Conservation (phyloP, 92 coral and sea anemone species). For the Parazoanthus darwini region DNA sequence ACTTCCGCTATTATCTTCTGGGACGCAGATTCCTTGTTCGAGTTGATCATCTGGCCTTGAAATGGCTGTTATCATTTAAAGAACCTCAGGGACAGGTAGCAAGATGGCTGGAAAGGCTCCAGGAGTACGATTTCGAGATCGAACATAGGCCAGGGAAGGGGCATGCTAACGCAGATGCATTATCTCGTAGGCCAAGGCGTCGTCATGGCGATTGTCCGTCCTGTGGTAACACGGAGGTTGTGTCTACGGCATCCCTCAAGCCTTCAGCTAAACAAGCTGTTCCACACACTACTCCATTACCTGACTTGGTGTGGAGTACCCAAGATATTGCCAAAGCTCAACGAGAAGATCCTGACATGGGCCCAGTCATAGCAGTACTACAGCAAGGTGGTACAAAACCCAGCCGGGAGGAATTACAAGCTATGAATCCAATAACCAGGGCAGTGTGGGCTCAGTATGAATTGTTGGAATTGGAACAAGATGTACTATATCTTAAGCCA, state of each 20-base stretch:
- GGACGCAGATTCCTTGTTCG: slow-evolving; percentile 32
- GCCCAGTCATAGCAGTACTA: slow-evolving; percentile 12
- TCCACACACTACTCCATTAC: background rate
- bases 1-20: slow-evolving; percentile 42
- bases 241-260: slow-evolving; percentile 2
- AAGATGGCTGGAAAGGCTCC: slow-evolving; percentile 34
- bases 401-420: slow-evolving; percentile 30
- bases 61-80: slow-evolving; percentile 20
- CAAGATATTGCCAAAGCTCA: slow-evolving; percentile 27
- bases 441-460: slow-evolving; percentile 43
- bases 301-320: background rate
- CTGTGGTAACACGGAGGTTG: slow-evolving; percentile 5
- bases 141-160: slow-evolving; percentile 20
- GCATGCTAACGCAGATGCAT: slow-evolving; percentile 38
- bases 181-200: slow-evolving; percentile 42
- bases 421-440: slow-evolving; percentile 22
- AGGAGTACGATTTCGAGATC: slow-evolving; percentile 37
- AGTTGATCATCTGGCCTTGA: slow-evolving; percentile 44
- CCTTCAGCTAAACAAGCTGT: background rate
- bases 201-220: slow-evolving; percentile 36
- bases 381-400: slow-evolving; percentile 34
- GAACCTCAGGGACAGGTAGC: slow-evolving; percentile 23
- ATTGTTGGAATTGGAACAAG: slow-evolving; percentile 15
- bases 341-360: slow-evolving; percentile 42
- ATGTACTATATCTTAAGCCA: slow-evolving; percentile 18